These are phyloP conservation scores for Hydrotaea cyrtoneurina DNA, from an alignment of 2,888 invertebrate species.

Conservation along the genomic window DNA sequence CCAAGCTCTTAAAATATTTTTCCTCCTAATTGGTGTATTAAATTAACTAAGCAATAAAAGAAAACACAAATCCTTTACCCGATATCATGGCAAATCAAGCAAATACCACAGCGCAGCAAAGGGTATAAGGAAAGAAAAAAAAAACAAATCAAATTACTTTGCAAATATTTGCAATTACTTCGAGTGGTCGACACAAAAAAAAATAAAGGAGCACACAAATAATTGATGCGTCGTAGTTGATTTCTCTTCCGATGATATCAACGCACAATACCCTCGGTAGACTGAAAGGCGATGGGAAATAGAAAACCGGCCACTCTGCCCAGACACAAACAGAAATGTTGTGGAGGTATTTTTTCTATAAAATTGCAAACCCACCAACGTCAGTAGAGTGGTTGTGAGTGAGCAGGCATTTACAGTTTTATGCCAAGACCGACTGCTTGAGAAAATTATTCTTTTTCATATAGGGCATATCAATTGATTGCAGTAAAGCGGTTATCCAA, in stretches of 20 bases:
- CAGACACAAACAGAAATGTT: background rate
- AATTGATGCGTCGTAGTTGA: conserved; percentile 3
- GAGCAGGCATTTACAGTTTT: too few relatives aligned
- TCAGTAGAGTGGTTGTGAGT: too few relatives aligned
- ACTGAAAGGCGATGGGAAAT: background rate
- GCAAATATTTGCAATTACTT: conserved; percentile 65
- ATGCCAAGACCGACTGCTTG: too few relatives aligned
- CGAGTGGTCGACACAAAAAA: conserved; percentile 32
- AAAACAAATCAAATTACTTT: conserved; percentile 62
- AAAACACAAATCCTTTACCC: background rate
- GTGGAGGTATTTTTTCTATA: background rate
- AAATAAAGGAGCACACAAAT: conserved; percentile 18
- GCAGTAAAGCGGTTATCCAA: too few relatives aligned
- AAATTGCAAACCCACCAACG: background rate
- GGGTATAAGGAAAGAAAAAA: conserved; percentile 1
- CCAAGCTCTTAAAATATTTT: conserved; percentile 1
- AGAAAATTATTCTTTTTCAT: too few relatives aligned
- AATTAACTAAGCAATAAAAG: conserved; percentile 1
- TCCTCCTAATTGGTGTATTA: conserved; percentile 8
- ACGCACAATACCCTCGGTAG: background rate
- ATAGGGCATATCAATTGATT: too few relatives aligned
- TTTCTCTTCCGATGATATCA: background rate
- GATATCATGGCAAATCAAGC: background rate
- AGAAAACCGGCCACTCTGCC: background rate
- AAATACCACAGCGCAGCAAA: background rate